These are phyloP conservation scores for Aleadryas rufinucha DNA, from an alignment of 2,113 vertebrate genomes.

Conservation along the genomic window DNA sequence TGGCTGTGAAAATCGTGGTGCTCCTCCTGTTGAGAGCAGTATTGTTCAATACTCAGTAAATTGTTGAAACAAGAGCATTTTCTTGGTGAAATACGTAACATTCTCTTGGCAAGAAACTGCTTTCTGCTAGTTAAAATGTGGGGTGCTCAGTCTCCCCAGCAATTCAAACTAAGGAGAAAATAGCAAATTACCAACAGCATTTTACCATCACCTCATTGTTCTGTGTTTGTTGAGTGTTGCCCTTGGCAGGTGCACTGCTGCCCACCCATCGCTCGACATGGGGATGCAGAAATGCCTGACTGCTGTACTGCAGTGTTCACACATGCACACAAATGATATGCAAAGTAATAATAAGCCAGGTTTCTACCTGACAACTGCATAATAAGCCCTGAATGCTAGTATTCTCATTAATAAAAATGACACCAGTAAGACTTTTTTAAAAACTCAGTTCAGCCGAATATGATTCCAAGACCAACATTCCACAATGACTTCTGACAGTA, in stretches of 20 bases:
- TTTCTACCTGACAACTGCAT: not conserved
- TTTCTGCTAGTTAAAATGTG: not conserved
- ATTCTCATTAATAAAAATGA: not conserved
- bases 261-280: not conserved
- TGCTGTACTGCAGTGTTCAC: rapidly evolving
- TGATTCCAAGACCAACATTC: not conserved
- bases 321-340: not conserved
- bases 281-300: not conserved
- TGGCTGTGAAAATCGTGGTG: not conserved
- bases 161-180: not conserved
- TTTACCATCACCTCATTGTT: not conserved
- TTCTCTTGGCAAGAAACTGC: not conserved
- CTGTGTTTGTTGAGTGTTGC: not conserved
- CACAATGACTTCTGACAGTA: not conserved
- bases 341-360: not conserved
- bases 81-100: not conserved
- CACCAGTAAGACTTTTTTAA: not conserved
- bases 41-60: not conserved
- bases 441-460: not conserved
- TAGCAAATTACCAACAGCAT: not conserved
- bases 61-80: not conserved
- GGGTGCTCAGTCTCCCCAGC: not conserved
- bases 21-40: not conserved
- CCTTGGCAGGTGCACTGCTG: not conserved
- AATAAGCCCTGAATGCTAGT: not conserved